Evolutionary conservation across 1,140 invertebrate species (phyloP).

Genomic region (Tetramorium alpestre): DNA sequence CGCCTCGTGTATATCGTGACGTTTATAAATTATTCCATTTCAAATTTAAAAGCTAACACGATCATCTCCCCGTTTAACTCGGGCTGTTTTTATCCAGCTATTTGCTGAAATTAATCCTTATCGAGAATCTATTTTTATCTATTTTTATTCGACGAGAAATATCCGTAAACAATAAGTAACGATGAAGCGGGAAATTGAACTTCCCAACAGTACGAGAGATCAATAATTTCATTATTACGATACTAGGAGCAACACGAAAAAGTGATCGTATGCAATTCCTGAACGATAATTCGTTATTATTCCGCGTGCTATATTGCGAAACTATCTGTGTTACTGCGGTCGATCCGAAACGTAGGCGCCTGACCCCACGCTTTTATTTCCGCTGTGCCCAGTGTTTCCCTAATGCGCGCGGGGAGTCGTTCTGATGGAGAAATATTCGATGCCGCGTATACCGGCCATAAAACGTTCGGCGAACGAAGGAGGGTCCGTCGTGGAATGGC

Average conservation of each 20-base stretch:
- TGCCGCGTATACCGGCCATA: conserved; percentile 74
- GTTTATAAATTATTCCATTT: neutral
- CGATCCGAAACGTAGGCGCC: neutral
- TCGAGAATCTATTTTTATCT: neutral
- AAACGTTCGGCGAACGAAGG: conserved; percentile 72
- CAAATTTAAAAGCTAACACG: neutral
- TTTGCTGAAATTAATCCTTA: neutral
- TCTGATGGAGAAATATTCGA: conserved; percentile 77
- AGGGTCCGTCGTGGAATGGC: conserved; percentile 73
- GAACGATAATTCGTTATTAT: neutral
- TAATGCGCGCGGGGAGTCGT: conserved; percentile 73
- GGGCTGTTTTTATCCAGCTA: neutral
- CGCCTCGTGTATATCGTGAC: neutral
- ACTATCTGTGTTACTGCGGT: conserved; percentile 9
- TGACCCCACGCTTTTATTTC: conserved; percentile 61
- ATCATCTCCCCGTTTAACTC: neutral
- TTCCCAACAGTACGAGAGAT: neutral
- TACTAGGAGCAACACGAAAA: neutral
- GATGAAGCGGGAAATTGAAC: neutral
- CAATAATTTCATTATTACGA: neutral
- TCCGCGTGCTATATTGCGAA: neutral
- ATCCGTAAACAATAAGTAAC: neutral
- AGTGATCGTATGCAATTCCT: neutral
- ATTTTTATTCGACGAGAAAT: neutral
- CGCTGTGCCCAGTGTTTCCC: conserved; percentile 67